phyloP scores from a whole-genome alignment of 1,140 invertebrate species.

The Gerris buenoi region DNA sequence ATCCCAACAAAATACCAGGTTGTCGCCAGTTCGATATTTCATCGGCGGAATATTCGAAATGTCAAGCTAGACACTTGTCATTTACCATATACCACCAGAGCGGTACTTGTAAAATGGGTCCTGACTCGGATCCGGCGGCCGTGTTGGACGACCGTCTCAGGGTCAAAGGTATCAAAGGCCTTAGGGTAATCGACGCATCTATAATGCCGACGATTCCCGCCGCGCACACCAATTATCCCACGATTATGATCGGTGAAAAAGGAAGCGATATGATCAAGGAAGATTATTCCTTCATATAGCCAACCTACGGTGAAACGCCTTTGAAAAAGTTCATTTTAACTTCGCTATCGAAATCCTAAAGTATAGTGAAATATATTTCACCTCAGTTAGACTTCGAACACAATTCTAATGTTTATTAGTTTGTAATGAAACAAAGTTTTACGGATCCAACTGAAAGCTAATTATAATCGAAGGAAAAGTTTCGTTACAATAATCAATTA shows the following conservation, averaged over 20 bases:
- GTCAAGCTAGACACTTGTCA: constrained; percentile 36
- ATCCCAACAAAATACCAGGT: constrained; percentile 40
- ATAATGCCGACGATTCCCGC: constrained; percentile 41
- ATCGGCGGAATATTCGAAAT: constrained; percentile 54
- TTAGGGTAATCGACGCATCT: constrained; percentile 53
- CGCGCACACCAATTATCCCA: constrained; percentile 47
- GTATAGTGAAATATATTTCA: too few relatives aligned
- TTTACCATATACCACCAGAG: constrained; percentile 39
- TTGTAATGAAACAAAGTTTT: too few relatives aligned
- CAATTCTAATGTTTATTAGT: too few relatives aligned
- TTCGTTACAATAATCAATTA: too few relatives aligned
- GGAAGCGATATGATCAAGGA: constrained; percentile 45
- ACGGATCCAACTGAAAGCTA: too few relatives aligned
- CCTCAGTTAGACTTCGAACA: too few relatives aligned
- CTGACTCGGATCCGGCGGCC: constrained; percentile 33
- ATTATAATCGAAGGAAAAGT: too few relatives aligned
- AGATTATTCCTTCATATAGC: too few relatives aligned
- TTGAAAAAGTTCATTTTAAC: too few relatives aligned
- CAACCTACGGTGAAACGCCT: too few relatives aligned
- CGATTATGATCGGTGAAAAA: constrained; percentile 54
- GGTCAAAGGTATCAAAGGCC: constrained; percentile 39
- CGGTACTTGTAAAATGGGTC: constrained; percentile 48
- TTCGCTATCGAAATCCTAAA: too few relatives aligned
- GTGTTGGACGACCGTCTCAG: constrained; percentile 42
- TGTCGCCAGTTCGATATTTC: constrained; percentile 40